These are phyloP conservation scores for Albula glossodonta DNA, from an alignment of 2,113 vertebrate genomes.

Conservation along the genomic window DNA sequence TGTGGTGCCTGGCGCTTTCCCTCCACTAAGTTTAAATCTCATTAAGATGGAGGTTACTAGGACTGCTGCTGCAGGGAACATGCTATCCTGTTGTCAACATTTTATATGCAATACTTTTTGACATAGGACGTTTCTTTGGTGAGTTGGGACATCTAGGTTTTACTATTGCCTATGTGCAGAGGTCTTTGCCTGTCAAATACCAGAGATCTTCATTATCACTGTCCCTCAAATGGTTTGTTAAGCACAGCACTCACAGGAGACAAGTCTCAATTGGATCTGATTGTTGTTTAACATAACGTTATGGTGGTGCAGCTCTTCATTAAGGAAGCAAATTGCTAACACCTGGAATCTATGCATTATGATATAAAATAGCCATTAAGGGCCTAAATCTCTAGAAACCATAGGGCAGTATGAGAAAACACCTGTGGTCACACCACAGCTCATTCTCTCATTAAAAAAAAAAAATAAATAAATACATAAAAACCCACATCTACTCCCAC, in stretches of 20 bases:
- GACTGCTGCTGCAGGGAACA: constrained; percentile 50
- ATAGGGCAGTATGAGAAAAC: constrained; percentile 40
- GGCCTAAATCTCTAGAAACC: constrained; percentile 39
- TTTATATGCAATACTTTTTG: constrained; percentile 39
- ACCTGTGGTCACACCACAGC: constrained; percentile 30
- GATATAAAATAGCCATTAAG: constrained; percentile 54
- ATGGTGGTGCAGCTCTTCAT: constrained; percentile 66
- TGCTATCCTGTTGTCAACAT: constrained; percentile 50
- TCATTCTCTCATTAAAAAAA: constrained; percentile 26
- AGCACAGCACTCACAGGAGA: not conserved
- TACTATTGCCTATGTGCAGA: not conserved
- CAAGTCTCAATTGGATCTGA: constrained; percentile 32
- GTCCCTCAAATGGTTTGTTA: not conserved
- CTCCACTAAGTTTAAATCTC: constrained; percentile 53
- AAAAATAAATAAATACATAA: not conserved
- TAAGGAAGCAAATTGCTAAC: constrained; percentile 64
- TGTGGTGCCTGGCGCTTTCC: constrained; percentile 49
- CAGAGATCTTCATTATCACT: not conserved
- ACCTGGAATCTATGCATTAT: constrained; percentile 62
- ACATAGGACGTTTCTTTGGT: not conserved
- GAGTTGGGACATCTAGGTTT: not conserved
- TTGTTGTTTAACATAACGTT: constrained; percentile 53
- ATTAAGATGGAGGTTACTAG: constrained; percentile 64
- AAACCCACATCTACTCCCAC: constrained; percentile 13
- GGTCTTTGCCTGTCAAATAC: too few species aligned